A percentile compares a stretch with the other conserved stretches of the same genome.
Conservation (phyloP, 2,888 invertebrate genomes). For the Criorhina ranunculi region DNA sequence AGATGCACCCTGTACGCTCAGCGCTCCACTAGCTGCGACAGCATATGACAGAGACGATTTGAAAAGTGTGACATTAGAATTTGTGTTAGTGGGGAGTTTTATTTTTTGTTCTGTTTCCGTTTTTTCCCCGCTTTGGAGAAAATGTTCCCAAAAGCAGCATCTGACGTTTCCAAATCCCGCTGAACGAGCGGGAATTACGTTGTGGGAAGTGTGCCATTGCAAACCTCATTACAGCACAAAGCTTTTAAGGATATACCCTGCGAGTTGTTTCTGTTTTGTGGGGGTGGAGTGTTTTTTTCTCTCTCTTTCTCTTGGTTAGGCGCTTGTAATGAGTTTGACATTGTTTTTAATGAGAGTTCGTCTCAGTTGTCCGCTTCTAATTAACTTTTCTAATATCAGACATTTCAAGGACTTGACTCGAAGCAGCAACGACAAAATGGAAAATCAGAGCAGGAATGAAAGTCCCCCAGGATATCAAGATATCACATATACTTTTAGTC, state of each 20-base stretch:
- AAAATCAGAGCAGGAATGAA: slow-evolving; percentile 21
- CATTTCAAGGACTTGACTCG: slow-evolving; percentile 15
- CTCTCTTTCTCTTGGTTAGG: slow-evolving; percentile 22
- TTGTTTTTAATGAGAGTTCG: slow-evolving; percentile 63
- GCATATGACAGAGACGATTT: slow-evolving; percentile 38
- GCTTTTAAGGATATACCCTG: slow-evolving; percentile 49
- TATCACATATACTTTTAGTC: slow-evolving; percentile 13
- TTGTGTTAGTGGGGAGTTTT: slow-evolving; percentile 38
- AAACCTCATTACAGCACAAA: slow-evolving; percentile 62
- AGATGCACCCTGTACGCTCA: slow-evolving; percentile 29
- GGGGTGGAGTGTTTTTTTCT: neutral
- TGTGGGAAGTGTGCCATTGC: slow-evolving; percentile 42
- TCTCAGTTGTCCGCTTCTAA: slow-evolving; percentile 64
- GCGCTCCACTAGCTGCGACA: slow-evolving; percentile 3
- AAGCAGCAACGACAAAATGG: neutral
- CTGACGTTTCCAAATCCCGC: slow-evolving; percentile 45
- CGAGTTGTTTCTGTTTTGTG: slow-evolving; percentile 9
- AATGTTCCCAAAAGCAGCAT: slow-evolving; percentile 22
- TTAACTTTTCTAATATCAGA: slow-evolving; percentile 56
- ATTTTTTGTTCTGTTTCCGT: neutral
- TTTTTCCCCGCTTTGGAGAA: neutral
- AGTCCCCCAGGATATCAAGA: slow-evolving; percentile 4
- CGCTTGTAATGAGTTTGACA: slow-evolving; percentile 61
- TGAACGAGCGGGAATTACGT: slow-evolving; percentile 44
- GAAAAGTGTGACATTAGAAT: slow-evolving; percentile 60